phyloP scores from a whole-genome alignment of 2,113 vertebrate genomes.

The Sander vitreus region DNA sequence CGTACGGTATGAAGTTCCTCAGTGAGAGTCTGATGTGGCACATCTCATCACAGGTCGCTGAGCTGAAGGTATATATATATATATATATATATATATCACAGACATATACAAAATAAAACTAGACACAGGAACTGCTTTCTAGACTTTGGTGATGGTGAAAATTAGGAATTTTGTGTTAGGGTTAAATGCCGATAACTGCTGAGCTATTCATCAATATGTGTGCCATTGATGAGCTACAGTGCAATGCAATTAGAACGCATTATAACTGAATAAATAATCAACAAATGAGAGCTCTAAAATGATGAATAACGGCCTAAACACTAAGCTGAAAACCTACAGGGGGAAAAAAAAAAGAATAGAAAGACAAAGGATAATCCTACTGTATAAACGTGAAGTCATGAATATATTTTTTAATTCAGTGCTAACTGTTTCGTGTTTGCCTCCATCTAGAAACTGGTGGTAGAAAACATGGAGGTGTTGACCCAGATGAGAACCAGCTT shows the following conservation, averaged over 20 bases:
- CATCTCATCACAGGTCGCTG: conserved; percentile 98
- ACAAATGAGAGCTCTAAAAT: neutral
- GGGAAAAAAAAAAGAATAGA: neutral
- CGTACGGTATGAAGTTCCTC: conserved; percentile 99
- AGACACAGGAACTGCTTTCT: no score
- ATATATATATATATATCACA: neutral
- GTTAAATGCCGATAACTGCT: neutral
- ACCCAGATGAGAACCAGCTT: conserved; percentile 99
- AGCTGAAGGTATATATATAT: conserved; percentile 92
- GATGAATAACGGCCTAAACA: neutral
- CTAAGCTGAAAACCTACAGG: neutral
- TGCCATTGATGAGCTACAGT: neutral
- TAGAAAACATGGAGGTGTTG: conserved; percentile 97
- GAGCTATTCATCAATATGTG: neutral
- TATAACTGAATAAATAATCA: neutral
- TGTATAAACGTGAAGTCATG: neutral
- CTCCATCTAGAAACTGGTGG: conserved; percentile 93
- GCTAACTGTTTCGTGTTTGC: neutral
- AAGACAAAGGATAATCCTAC: neutral
- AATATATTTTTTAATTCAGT: neutral
- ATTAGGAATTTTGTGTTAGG: no score
- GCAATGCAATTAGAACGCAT: neutral
- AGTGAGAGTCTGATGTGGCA: conserved; percentile 99
- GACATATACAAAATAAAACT: no score
- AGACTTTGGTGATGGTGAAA: no score